Conservation (phyloP, 2,113 vertebrate genomes). For the Festucalex cinctus region DNA sequence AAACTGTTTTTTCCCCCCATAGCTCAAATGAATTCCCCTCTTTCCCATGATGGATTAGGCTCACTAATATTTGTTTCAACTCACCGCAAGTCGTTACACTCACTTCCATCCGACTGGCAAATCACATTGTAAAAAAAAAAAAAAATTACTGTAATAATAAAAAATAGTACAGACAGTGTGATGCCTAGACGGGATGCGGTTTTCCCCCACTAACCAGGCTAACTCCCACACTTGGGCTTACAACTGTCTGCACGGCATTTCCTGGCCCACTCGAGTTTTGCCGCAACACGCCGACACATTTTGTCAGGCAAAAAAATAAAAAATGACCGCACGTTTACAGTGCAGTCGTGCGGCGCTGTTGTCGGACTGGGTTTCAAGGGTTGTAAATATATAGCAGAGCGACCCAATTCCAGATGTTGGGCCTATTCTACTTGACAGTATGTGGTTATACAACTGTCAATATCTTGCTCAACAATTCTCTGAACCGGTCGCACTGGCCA, state of each 20-base stretch:
- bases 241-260: constrained; percentile 1
- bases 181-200: not conserved
- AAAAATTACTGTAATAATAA: no score
- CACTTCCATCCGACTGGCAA: not conserved
- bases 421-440: not conserved
- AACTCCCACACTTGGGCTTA: constrained; percentile 1
- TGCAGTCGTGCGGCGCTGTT: not conserved
- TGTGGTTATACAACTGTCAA: not conserved
- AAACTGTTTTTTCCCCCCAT: not conserved
- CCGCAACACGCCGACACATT: not conserved
- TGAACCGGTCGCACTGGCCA: not conserved
- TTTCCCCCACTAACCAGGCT: not conserved
- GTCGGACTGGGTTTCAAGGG: not conserved
- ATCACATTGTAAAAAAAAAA: not conserved
- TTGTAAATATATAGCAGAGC: not conserved
- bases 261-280: not conserved
- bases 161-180: not conserved
- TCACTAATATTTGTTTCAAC: not conserved
- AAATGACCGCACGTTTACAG: not conserved
- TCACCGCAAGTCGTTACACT: not conserved
- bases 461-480: not conserved
- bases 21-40: not conserved
- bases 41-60: not conserved
- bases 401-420: not conserved
- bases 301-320: not conserved